phyloP scores from a whole-genome alignment of 2,113 vertebrate species.

The Notothenia rossii region DNA sequence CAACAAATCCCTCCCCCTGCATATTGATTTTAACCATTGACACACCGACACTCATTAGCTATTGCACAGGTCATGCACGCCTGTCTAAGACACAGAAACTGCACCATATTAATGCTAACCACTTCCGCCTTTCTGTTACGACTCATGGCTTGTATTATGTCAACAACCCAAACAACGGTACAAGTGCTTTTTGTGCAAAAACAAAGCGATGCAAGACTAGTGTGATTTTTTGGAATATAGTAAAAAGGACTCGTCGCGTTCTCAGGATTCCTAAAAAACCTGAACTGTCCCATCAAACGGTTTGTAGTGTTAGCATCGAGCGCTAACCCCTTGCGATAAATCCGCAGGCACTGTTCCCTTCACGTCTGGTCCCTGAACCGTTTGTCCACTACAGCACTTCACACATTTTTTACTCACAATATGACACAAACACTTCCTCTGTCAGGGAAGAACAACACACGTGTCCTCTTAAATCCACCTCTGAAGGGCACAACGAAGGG shows the following conservation, averaged over 20 bases:
- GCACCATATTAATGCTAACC: slow-evolving; percentile 53
- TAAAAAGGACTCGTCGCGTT: slow-evolving; percentile 22
- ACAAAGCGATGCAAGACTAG: slow-evolving; percentile 47
- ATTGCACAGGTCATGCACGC: slow-evolving; percentile 73
- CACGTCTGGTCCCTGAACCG: slow-evolving; percentile 52
- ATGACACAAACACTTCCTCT: slow-evolving; percentile 25
- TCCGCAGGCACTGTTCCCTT: slow-evolving; percentile 65
- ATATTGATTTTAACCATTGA: slow-evolving; percentile 47
- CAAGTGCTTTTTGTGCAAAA: slow-evolving; percentile 53
- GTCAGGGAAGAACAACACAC: slow-evolving; percentile 16
- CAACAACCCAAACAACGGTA: slow-evolving; percentile 40
- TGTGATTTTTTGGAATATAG: slow-evolving; percentile 43
- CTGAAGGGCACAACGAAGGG: slow-evolving; percentile 5
- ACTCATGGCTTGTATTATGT: slow-evolving; percentile 58
- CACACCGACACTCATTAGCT: slow-evolving; percentile 58
- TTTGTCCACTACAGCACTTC: slow-evolving; percentile 16
- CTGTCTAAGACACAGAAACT: slow-evolving; percentile 70
- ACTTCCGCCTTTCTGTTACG: slow-evolving; percentile 8
- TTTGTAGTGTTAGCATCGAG: neutral
- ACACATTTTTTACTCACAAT: slow-evolving; percentile 15
- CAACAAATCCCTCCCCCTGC: slow-evolving; percentile 44
- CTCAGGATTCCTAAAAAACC: slow-evolving; percentile 20
- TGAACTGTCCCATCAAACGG: slow-evolving; percentile 9
- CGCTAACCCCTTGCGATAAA: slow-evolving; percentile 8
- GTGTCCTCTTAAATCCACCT: slow-evolving; percentile 10